These are phyloP conservation scores for Leuciscus waleckii DNA, from an alignment of 2,797 vertebrate species.

Conservation along the genomic window DNA sequence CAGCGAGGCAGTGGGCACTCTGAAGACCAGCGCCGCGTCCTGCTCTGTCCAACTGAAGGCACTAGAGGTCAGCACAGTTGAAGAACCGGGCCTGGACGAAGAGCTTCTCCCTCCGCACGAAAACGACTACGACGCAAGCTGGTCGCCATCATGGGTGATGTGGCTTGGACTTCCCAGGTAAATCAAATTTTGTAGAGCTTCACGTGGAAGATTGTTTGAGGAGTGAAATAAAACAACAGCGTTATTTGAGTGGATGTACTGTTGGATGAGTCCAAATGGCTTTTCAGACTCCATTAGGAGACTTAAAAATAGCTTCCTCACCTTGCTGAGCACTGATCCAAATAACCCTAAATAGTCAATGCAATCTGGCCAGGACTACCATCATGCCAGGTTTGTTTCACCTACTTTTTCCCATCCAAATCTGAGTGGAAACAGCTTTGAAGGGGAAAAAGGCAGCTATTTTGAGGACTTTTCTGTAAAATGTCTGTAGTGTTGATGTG, in stretches of 20 bases:
- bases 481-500: constrained; percentile 22
- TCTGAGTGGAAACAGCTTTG: constrained; percentile 25
- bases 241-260: constrained; percentile 35
- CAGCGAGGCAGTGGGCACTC: constrained; percentile 93
- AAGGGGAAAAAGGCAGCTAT: constrained; percentile 27
- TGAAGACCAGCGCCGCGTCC: constrained; percentile 94
- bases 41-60: constrained; percentile 88
- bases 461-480: constrained; percentile 24
- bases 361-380: constrained; percentile 31
- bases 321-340: constrained; percentile 54
- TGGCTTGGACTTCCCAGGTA: constrained; percentile 98
- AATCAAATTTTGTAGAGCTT: constrained; percentile 25
- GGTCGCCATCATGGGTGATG: constrained; percentile 98
- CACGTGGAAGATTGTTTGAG: neutral
- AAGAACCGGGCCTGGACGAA: constrained; percentile 83
- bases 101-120: constrained; percentile 87
- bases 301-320: constrained; percentile 56
- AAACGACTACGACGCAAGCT: constrained; percentile 94
- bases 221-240: constrained; percentile 14
- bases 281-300: constrained; percentile 52
- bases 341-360: constrained; percentile 45
- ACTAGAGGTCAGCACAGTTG: constrained; percentile 90
- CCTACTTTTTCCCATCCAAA: constrained; percentile 50
- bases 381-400: constrained; percentile 47
- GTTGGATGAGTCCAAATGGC: constrained; percentile 29